Percentiles rank a stretch among this genome's conserved stretches.
phyloP scores from a whole-genome alignment of 2,888 invertebrate genomes.

The Chouioia cunea region DNA sequence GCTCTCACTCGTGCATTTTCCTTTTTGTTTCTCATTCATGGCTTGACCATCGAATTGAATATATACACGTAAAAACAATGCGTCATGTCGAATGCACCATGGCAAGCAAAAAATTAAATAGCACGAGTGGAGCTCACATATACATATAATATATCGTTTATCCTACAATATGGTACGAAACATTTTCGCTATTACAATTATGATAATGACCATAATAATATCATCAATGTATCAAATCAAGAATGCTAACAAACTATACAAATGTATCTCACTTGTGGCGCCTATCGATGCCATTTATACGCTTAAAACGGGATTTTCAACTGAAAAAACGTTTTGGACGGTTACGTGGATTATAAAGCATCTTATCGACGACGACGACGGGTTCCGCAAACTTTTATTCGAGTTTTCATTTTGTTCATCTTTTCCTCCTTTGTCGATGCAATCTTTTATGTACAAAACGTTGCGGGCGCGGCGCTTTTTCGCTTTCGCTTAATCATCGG shows the following conservation, averaged over 20 bases:
- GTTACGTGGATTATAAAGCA: constrained; percentile 48
- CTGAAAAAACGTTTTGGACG: constrained; percentile 48
- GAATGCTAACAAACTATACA: constrained; percentile 60
- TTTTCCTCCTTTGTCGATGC: constrained; percentile 1
- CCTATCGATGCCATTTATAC: constrained; percentile 38
- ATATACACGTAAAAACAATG: constrained; percentile 35
- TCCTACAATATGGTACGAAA: constrained; percentile 35
- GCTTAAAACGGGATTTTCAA: constrained; percentile 54
- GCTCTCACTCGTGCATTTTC: constrained; percentile 22
- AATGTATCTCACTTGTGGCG: constrained; percentile 45
- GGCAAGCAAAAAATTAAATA: constrained; percentile 21
- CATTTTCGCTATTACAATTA: constrained; percentile 40
- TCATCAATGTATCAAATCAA: constrained; percentile 36
- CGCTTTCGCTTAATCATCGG: constrained; percentile 10
- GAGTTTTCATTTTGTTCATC: neutral
- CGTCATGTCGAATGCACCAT: constrained; percentile 36
- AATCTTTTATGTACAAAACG: constrained; percentile 34
- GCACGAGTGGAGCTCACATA: constrained; percentile 41
- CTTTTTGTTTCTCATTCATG: constrained; percentile 1
- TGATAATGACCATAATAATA: constrained; percentile 25
- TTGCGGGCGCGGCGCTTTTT: constrained; percentile 17
- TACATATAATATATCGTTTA: constrained; percentile 30
- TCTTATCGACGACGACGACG: constrained; percentile 40
- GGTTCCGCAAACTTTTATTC: constrained; percentile 10
- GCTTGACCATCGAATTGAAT: constrained; percentile 8